A percentile compares a stretch with the other conserved stretches of the same genome.
These are phyloP conservation scores for Falco peregrinus DNA, from an alignment of 2,797 vertebrate species.

Conservation along the genomic window DNA sequence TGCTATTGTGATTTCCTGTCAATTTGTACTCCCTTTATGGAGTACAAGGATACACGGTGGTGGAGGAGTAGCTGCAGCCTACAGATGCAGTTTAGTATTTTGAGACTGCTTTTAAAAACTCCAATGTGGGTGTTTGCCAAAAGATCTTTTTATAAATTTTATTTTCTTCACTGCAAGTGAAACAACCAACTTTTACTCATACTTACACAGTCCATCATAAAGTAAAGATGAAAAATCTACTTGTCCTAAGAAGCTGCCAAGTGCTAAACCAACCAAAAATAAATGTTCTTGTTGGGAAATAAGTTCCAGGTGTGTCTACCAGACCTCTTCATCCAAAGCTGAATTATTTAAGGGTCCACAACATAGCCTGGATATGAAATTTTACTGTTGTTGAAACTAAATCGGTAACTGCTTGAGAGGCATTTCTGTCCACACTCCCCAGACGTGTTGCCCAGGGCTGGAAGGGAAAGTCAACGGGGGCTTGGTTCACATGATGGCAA, in stretches of 20 bases:
- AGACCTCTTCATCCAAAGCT: not conserved
- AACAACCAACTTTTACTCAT: conserved; percentile 16
- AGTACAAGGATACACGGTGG: not conserved
- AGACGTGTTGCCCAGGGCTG: not conserved
- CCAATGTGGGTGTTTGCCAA: conserved; percentile 34
- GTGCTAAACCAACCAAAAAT: conserved; percentile 12
- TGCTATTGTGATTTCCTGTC: not conserved
- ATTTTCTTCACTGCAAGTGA: not conserved
- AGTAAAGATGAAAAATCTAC: conserved; percentile 2
- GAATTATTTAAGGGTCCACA: not conserved
- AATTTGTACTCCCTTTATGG: not conserved
- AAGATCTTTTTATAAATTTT: not conserved
- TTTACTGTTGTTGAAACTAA: not conserved
- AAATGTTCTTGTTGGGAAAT: not conserved
- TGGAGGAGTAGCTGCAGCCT: conserved; percentile 31
- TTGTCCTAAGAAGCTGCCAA: not conserved
- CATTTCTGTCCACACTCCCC: not conserved
- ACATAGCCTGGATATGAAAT: not conserved
- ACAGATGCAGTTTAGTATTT: conserved; percentile 22
- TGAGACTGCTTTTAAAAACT: conserved; percentile 43
- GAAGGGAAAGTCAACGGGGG: not conserved
- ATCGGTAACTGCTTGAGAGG: not conserved
- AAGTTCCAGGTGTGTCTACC: not conserved
- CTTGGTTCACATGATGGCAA: not conserved
- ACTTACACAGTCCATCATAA: not conserved